phyloP scores from a whole-genome alignment of 2,797 vertebrate genomes.

The Botia kubotai region DNA sequence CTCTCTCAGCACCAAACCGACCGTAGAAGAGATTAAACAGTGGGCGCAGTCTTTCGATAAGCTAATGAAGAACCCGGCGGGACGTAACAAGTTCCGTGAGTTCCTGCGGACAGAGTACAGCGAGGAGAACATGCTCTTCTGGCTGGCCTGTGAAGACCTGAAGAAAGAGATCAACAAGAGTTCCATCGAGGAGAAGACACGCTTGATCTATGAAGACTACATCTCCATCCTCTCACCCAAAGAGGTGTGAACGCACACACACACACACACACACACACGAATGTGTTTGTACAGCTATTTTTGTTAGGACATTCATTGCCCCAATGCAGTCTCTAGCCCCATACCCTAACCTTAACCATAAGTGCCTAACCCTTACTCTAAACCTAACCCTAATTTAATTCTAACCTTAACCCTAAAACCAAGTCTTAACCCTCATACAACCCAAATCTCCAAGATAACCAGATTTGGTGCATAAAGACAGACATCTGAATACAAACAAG shows the following conservation, averaged over 20 bases:
- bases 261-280: background rate
- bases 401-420: no score
- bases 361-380: no score
- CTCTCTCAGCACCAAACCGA: conserved; percentile 81
- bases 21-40: conserved; percentile 85
- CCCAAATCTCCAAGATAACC: conserved; percentile 34
- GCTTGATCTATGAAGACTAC: conserved; percentile 94
- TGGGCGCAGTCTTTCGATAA: conserved; percentile 97
- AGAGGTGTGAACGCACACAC: conserved; percentile 78
- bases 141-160: conserved; percentile 95
- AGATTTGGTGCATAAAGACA: no score
- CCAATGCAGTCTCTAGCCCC: no score
- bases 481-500: no score
- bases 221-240: conserved; percentile 96
- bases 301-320: no score
- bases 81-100: conserved; percentile 91
- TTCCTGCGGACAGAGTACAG: conserved; percentile 98
- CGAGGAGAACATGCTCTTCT: conserved; percentile 99
- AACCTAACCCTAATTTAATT: no score
- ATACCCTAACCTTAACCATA: no score
- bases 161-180: conserved; percentile 89
- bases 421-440: no score
- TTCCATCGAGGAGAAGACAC: conserved; percentile 88
- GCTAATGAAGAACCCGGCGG: conserved; percentile 95
- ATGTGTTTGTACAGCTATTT: no score